Percentiles rank a stretch among this genome's conserved stretches.
Evolutionary conservation across 2,888 invertebrate genomes (phyloP).

Genomic region (Hedya salicella): DNA sequence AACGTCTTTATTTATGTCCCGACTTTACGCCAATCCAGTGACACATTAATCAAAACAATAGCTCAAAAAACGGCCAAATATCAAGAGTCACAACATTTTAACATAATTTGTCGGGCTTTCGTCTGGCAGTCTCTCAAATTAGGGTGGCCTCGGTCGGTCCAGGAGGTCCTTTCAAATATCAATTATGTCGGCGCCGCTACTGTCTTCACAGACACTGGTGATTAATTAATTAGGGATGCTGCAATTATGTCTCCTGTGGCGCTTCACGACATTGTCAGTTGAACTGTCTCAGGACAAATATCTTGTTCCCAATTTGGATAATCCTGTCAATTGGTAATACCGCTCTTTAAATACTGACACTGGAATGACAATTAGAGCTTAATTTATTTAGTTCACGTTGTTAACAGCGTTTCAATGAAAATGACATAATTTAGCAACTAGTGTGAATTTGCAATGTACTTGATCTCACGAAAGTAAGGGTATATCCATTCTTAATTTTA

Average conservation of each 20-base stretch:
- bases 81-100: constrained; percentile 42
- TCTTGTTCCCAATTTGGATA: constrained; percentile 30
- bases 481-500: too few relatives aligned
- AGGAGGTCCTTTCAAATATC: constrained; percentile 81
- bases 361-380: not conserved
- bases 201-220: constrained; percentile 72
- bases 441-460: too few relatives aligned
- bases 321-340: not conserved
- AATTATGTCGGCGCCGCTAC: constrained; percentile 71
- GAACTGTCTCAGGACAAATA: constrained; percentile 24
- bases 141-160: constrained; percentile 58
- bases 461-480: too few relatives aligned
- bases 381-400: too few relatives aligned
- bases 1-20: constrained; percentile 16
- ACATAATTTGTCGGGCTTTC: constrained; percentile 54
- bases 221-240: constrained; percentile 82
- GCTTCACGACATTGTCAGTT: constrained; percentile 53
- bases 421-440: too few relatives aligned
- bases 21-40: constrained; percentile 37
- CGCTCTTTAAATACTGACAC: too few relatives aligned
- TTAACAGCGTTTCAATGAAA: too few relatives aligned
- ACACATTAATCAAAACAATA: constrained; percentile 43
- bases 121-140: constrained; percentile 68
- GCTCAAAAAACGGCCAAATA: constrained; percentile 41
- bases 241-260: constrained; percentile 74